Base-by-base conservation (phyloP, 2,797 vertebrate genomes). In the Malurus leucopterus region DNA sequence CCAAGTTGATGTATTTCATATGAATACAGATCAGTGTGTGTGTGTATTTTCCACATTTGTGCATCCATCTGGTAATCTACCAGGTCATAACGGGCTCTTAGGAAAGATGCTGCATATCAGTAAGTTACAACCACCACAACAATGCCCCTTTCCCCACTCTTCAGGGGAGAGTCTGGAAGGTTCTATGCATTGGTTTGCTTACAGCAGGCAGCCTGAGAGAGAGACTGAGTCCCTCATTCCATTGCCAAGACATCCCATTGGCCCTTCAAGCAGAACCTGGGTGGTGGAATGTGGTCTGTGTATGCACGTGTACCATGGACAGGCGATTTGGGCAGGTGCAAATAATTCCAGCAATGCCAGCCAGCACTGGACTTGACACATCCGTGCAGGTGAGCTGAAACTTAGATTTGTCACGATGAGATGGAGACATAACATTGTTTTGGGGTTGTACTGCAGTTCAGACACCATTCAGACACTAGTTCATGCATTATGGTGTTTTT, bases 231-330 rank as follows among this genome's bases (percentile, higher is more conserved):
- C 13, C 29, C 57, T 69, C 49, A 51, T 62, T 29, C 17, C 27
- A 14, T 14, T 73, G 40, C 5, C 13, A 29, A 40, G 24, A 3
- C 12, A 61, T 21, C 9, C 43, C 24, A 38, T 6, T 0, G 0
- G 6, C 12, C n/a, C 24, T 64, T 64, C 55, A 72, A 34, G 36
- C 19, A 88, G 50, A 64, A 50, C 14, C 4, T 9, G 7, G 27
- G 27, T 7, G n/a, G 11, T 9, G 14, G 19, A 59, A 74, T 36
- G 40, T 1, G 1, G 15, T 54, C 64, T 59, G 24, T 24, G 27
- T 9, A 9, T 4, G 22, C 15, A 15, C 23, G 8, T 8, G 2
- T 51, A 40, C 20, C n/a, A 14, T 29, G 63, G 18, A 71, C 23
- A 46, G 3, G 1, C 43, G 15, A 71, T 61, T 38, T 54, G 30